Evolutionary conservation across 2,113 vertebrate genomes (phyloP).

Genomic region (Pseudorasbora parva): DNA sequence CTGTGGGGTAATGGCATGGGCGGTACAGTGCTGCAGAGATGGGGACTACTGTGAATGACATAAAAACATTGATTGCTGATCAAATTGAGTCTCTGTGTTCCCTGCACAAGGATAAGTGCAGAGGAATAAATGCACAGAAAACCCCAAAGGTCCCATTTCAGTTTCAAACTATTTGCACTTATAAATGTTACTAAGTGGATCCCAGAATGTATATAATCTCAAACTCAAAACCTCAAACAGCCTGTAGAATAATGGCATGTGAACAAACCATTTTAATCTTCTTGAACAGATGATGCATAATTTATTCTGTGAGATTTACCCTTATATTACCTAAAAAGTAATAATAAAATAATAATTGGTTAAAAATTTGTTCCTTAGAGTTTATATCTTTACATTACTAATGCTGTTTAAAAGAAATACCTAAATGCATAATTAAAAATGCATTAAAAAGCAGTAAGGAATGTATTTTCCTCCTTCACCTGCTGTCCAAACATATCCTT

Average conservation of each 20-base stretch:
- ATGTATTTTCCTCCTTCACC: neutral
- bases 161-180: slow-evolving; percentile 21
- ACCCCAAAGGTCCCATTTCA: slow-evolving; percentile 19
- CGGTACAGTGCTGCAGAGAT: slow-evolving; percentile 1
- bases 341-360: too few relatives aligned
- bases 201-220: neutral
- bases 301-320: neutral
- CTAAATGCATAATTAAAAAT: neutral
- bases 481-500: slow-evolving; percentile 39
- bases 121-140: slow-evolving; percentile 7
- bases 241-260: neutral
- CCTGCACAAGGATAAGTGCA: neutral
- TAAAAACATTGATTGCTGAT: slow-evolving; percentile 45
- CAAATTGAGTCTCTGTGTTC: neutral
- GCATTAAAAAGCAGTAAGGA: neutral
- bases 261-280: neutral
- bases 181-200: neutral
- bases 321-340: neutral
- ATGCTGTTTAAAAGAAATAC: neutral
- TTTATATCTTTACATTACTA: neutral
- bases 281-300: neutral
- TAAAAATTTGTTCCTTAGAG: neutral
- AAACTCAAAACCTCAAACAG: neutral
- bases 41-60: neutral
- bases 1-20: neutral